phyloP scores from a whole-genome alignment of 2,888 invertebrate genomes.

The Cheilosia impressa region DNA sequence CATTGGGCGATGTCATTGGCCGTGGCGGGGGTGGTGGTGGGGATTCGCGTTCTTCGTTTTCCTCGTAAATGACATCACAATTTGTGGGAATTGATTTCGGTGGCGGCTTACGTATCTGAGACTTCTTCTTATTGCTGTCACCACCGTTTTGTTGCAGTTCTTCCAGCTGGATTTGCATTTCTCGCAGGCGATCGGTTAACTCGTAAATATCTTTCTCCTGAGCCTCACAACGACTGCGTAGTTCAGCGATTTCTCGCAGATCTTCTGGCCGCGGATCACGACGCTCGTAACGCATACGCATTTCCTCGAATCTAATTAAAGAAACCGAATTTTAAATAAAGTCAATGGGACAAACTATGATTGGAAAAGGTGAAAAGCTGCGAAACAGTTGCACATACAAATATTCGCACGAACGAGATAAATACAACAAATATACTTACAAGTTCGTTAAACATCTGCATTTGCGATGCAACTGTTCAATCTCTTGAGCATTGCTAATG shows the following conservation, averaged over 20 bases:
- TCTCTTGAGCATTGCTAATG: constrained; percentile 85
- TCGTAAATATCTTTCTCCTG: constrained; percentile 86
- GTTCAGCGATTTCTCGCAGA: constrained; percentile 85
- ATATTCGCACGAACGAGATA: constrained; percentile 19
- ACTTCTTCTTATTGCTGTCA: constrained; percentile 74
- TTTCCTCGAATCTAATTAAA: constrained; percentile 85
- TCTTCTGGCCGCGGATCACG: constrained; percentile 86
- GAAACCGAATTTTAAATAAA: background rate
- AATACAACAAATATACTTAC: constrained; percentile 82
- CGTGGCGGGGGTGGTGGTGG: constrained; percentile 76
- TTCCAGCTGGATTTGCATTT: constrained; percentile 85
- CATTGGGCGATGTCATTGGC: constrained; percentile 47
- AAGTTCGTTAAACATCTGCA: constrained; percentile 86
- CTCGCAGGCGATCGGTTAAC: constrained; percentile 85
- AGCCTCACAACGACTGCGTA: constrained; percentile 85
- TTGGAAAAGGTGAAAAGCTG: background rate
- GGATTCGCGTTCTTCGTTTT: constrained; percentile 81
- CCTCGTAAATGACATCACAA: constrained; percentile 84
- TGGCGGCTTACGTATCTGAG: constrained; percentile 80
- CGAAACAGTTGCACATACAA: constrained; percentile 26
- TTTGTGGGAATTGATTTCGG: constrained; percentile 82
- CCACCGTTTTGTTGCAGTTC: constrained; percentile 77
- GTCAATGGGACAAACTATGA: background rate
- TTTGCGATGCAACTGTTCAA: constrained; percentile 85
- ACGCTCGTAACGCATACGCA: constrained; percentile 85